Conservation (phyloP, 1,140 invertebrate genomes). For the Heliconius hewitsoni region DNA sequence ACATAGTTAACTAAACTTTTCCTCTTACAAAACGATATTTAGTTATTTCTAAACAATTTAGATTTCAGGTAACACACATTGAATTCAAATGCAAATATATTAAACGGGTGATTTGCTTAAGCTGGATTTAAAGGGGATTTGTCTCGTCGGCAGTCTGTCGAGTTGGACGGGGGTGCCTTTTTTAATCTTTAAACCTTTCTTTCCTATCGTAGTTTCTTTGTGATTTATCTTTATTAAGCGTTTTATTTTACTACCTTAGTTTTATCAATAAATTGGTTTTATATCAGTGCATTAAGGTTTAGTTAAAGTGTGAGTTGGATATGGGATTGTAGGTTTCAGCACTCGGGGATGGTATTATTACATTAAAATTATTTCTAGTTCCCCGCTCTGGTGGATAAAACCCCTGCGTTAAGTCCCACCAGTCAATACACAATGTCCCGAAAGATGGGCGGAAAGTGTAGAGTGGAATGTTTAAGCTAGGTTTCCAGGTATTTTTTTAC, state of each 20-base stretch:
- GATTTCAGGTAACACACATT: conserved; percentile 16
- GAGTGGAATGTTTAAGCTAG: too few relatives aligned
- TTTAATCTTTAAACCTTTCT: neutral
- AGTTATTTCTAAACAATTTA: neutral
- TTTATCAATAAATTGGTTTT: neutral
- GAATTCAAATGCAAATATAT: conserved; percentile 31
- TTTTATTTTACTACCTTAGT: neutral
- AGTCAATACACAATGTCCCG: too few relatives aligned
- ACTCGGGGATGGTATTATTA: too few relatives aligned
- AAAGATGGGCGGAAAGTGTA: too few relatives aligned
- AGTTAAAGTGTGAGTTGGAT: too few relatives aligned
- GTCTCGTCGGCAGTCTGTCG: conserved; percentile 6
- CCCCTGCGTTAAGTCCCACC: too few relatives aligned
- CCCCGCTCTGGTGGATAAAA: too few relatives aligned
- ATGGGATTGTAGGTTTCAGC: too few relatives aligned
- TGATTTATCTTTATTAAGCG: conserved; percentile 1
- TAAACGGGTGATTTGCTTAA: conserved; percentile 29
- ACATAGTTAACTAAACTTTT: neutral
- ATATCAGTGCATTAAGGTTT: too few relatives aligned
- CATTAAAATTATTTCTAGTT: too few relatives aligned
- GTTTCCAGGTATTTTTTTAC: too few relatives aligned
- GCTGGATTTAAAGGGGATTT: conserved; percentile 30
- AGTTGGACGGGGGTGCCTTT: neutral
- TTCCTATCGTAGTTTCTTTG: neutral
- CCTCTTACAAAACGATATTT: neutral